Conservation (phyloP, 2,113 vertebrate species). For the Poeciliopsis turrubarensis region DNA sequence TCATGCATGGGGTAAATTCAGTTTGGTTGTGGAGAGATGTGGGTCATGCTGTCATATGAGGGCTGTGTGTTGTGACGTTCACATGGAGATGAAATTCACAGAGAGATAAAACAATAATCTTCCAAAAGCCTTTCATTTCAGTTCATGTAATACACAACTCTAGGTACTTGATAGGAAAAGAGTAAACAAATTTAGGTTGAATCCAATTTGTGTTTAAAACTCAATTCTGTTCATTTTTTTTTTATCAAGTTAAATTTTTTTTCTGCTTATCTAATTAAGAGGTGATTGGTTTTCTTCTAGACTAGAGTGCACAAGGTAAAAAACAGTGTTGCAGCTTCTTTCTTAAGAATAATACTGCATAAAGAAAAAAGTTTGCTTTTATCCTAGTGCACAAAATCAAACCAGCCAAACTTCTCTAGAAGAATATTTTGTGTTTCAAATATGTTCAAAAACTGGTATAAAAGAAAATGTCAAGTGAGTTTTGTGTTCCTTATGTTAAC, state of each 20-base stretch:
- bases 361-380: no score
- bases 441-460: neutral
- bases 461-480: no score
- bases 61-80: slow-evolving; percentile 10
- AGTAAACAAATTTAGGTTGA: no score
- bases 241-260: neutral
- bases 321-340: neutral
- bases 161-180: neutral
- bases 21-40: slow-evolving; percentile 8
- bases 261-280: neutral
- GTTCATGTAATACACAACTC: neutral
- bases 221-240: neutral
- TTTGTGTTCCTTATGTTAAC: no score
- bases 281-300: neutral
- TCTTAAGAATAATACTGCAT: no score
- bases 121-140: neutral
- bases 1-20: slow-evolving; percentile 32
- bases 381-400: neutral
- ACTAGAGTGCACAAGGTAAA: neutral
- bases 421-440: neutral
- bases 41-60: slow-evolving; percentile 34
- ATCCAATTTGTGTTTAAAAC: neutral
- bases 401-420: neutral
- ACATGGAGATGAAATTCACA: slow-evolving; percentile 21
- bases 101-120: slow-evolving; percentile 30